phyloP scores from a whole-genome alignment of 2,113 vertebrate species.

The Oriolus oriolus region DNA sequence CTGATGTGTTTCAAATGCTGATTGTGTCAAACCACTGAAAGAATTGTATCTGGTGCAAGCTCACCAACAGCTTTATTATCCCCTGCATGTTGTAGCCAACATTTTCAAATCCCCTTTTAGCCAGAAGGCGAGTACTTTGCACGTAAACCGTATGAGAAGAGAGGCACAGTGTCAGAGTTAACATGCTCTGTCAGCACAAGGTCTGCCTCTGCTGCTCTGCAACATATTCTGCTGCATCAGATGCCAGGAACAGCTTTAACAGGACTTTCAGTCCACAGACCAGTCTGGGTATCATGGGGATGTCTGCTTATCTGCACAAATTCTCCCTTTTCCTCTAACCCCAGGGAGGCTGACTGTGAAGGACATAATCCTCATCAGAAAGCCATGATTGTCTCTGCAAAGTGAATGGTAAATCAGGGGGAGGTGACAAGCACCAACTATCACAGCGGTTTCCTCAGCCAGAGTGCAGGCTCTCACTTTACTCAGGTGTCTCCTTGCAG shows the following conservation, averaged over 20 bases:
- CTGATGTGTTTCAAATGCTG: not conserved
- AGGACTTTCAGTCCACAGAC: not conserved
- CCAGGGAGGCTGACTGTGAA: not conserved
- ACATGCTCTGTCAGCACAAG: not conserved
- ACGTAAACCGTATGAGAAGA: not conserved
- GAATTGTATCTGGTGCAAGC: not conserved
- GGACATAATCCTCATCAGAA: not conserved
- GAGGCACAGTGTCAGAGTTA: not conserved
- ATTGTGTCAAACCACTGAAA: not conserved
- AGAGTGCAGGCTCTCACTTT: not conserved
- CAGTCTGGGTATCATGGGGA: not conserved
- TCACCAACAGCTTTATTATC: slow-evolving; percentile 40
- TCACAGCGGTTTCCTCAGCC: not conserved
- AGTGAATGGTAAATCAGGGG: not conserved
- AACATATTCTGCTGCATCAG: not conserved
- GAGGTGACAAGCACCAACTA: not conserved
- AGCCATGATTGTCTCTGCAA: not conserved
- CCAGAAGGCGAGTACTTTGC: slow-evolving; percentile 14
- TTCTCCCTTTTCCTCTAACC: not conserved
- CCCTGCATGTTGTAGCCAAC: slow-evolving; percentile 22
- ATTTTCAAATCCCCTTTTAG: slow-evolving; percentile 41
- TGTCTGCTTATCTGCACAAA: not conserved
- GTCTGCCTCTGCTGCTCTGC: not conserved
- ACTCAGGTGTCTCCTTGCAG: not conserved
- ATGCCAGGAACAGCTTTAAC: not conserved